Conservation (phyloP, 2,888 invertebrate species). For the Chamaedrilus cognettii region DNA sequence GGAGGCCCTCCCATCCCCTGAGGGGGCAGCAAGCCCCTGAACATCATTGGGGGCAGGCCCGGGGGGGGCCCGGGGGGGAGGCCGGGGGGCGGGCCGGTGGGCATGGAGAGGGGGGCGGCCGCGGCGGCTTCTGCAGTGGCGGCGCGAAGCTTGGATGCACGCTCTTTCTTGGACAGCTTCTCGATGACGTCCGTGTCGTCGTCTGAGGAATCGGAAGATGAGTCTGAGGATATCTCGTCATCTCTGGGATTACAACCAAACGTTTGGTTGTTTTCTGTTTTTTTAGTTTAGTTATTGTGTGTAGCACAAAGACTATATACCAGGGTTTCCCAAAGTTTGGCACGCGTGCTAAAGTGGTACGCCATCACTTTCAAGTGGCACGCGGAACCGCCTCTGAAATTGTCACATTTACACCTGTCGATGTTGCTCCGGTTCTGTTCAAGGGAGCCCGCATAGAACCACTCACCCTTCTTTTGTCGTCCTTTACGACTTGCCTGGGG, state of each 20-base stretch:
- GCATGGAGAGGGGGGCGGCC: not conserved
- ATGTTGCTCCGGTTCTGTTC: too few relatives aligned
- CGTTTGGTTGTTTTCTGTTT: too few relatives aligned
- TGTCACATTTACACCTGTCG: too few relatives aligned
- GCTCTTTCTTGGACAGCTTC: constrained; percentile 31
- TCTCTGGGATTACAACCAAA: constrained; percentile 13
- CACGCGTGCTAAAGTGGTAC: too few relatives aligned
- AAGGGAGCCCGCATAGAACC: too few relatives aligned
- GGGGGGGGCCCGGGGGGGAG: constrained; percentile 60
- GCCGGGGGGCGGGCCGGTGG: constrained; percentile 37
- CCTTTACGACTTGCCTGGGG: too few relatives aligned
- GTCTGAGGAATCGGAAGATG: constrained; percentile 35
- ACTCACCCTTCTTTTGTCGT: too few relatives aligned
- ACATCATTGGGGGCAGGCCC: constrained; percentile 64
- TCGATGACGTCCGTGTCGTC: constrained; percentile 26
- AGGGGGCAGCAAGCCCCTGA: constrained; percentile 47
- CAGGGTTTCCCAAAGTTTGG: too few relatives aligned
- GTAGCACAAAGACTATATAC: too few relatives aligned
- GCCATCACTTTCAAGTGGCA: too few relatives aligned
- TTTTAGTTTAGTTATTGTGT: too few relatives aligned
- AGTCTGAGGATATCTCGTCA: constrained; percentile 10
- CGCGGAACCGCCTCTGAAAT: too few relatives aligned
- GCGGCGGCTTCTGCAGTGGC: constrained; percentile 14
- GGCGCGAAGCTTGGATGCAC: constrained; percentile 31
- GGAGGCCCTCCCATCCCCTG: constrained; percentile 50